Percentiles rank a stretch among this genome's conserved stretches.
phyloP scores from a whole-genome alignment of 1,140 invertebrate species.

The Semibalanus balanoides region DNA sequence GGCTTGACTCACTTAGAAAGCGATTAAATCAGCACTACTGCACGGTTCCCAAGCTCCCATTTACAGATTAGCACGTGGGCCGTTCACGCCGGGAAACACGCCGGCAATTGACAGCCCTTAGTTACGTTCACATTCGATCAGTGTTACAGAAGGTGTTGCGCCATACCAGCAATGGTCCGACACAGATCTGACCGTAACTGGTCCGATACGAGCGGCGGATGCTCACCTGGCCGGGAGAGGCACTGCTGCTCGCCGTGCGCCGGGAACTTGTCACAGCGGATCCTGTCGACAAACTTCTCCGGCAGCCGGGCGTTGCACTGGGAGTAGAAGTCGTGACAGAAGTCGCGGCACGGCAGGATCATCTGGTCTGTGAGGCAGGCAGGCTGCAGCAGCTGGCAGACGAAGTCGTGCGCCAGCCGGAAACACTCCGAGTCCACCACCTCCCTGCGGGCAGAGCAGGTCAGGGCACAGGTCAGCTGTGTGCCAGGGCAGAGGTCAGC shows the following conservation, averaged over 20 bases:
- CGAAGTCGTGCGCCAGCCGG: constrained; percentile 61
- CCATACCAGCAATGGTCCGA: too few relatives aligned
- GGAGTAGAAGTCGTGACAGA: neutral
- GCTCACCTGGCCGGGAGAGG: neutral
- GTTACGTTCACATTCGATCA: too few relatives aligned
- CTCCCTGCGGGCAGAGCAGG: neutral
- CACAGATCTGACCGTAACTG: too few relatives aligned
- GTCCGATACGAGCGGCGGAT: too few relatives aligned
- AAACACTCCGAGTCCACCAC: constrained; percentile 59
- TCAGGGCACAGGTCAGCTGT: neutral
- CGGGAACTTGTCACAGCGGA: neutral
- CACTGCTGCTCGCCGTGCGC: neutral
- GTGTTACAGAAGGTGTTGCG: too few relatives aligned
- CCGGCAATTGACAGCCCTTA: too few relatives aligned
- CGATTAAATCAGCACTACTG: too few relatives aligned
- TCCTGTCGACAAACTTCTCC: neutral
- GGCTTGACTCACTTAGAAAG: too few relatives aligned
- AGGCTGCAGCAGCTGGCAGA: constrained; percentile 67
- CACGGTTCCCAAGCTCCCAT: too few relatives aligned
- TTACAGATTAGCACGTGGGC: too few relatives aligned
- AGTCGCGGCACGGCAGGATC: neutral
- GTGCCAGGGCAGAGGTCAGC: too few relatives aligned
- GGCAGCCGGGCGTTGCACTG: neutral
- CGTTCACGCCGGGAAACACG: too few relatives aligned
- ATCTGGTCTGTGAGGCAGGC: neutral